Base-by-base conservation (phyloP, 1,140 invertebrate genomes). In the Trichonephila clavipes region DNA sequence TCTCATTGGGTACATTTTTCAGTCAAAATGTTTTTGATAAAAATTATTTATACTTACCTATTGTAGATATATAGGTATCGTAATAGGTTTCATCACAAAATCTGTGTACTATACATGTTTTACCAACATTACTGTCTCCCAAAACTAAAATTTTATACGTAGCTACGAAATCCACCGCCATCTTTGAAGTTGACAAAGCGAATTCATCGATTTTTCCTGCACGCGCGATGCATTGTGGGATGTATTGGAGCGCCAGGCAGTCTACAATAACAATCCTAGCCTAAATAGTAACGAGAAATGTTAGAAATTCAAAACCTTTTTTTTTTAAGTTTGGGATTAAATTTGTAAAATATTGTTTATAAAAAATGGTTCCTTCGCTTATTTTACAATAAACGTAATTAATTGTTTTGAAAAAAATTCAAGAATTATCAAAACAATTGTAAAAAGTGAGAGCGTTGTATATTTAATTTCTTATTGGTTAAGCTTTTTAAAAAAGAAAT, bases 51-150 rank as follows among this genome's bases (percentile, higher is more conserved):
- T 18, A 77, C 94, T 92, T 59, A 94, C 94, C 94, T 72, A 94
- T 94, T 64, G 94, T 94, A 24, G 94, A 94, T 19, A 94, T 94
- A 86, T 94, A 94, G 14, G 94, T 94, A 90, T 94, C 94, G 96
- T 98, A 98, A 96, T 98, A 98, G 95, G 98, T 97, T 96, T 98
- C 98, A 95, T 98, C 98, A 95, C 98, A 98, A 95, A 98, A 98
- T 96, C 98, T 97, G 96, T 98, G 98, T 86, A 98, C 97, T 94
- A 98, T 97, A 96, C 98, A 98, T 51, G 98, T 98, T 96, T 98
- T 98, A 18, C 98, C 98, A 88, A 98, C 98, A 96, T 98, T 98
- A 7, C 98, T 98, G 96, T 98, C 98, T 86, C 98, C 98, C 94
- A 98, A 96, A 95, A 98, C 97, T 92, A 98, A 96, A 86, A 98